Conservation (phyloP, 2,113 vertebrate genomes). For the Leucosticte australis region DNA sequence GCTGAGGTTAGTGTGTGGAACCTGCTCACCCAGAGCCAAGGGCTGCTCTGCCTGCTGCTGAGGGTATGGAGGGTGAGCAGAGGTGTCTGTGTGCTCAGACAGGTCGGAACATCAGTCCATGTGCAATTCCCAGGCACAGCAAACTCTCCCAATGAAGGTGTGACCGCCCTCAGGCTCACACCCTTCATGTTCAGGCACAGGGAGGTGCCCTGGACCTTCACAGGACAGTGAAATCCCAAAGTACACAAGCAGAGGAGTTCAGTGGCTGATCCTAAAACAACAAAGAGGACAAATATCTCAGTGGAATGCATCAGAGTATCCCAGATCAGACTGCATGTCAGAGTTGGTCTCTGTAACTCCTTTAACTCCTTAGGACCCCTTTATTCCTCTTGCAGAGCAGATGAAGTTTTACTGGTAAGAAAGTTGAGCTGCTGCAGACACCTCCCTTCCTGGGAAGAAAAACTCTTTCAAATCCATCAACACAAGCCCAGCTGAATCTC, state of each 20-base stretch:
- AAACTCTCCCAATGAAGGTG: not conserved
- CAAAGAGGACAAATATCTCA: not conserved
- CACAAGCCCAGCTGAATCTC: no score
- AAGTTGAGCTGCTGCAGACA: not conserved
- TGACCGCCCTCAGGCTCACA: not conserved
- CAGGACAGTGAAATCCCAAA: not conserved
- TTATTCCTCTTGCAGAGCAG: not conserved
- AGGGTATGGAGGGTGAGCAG: not conserved
- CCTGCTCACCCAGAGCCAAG: not conserved
- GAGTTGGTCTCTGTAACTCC: not conserved
- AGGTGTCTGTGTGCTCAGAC: not conserved
- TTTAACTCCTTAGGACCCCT: fast-evolving
- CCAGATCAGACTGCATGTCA: not conserved
- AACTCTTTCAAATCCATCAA: no score
- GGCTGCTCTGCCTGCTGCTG: not conserved
- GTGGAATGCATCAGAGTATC: not conserved
- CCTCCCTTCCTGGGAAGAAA: no score
- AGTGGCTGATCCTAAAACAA: not conserved
- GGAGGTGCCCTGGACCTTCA: not conserved
- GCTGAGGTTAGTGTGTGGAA: not conserved
- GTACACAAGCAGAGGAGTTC: not conserved
- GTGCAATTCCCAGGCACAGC: not conserved
- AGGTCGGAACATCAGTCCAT: not conserved
- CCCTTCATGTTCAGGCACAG: not conserved
- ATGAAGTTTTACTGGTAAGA: not conserved